phyloP scores from a whole-genome alignment of 2,797 vertebrate genomes.

The Phoebastria nigripes region DNA sequence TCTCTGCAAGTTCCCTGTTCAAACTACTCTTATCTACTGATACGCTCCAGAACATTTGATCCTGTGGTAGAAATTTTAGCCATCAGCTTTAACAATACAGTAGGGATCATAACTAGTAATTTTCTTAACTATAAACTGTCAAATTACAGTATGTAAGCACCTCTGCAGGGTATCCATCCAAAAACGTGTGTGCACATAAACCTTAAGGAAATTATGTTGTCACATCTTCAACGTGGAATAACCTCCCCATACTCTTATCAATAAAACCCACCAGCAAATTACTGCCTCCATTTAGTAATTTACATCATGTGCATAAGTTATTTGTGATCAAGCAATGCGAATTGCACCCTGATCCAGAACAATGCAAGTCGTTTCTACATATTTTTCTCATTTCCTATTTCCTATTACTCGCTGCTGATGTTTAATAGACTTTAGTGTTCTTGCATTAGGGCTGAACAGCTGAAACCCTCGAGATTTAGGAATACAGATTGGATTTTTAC shows the following conservation, averaged over 20 bases:
- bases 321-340: neutral
- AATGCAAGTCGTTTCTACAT: neutral
- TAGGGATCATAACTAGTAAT: neutral
- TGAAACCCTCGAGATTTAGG: constrained; percentile 9
- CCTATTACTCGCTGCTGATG: neutral
- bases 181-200: neutral
- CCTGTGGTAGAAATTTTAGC: neutral
- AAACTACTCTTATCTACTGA: neutral
- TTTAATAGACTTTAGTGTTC: neutral
- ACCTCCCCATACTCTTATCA: neutral
- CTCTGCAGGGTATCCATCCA: neutral
- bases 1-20: neutral
- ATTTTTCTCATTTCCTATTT: constrained; percentile 11
- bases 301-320: neutral
- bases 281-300: neutral
- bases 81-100: neutral
- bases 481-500: constrained; percentile 8
- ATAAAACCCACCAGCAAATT: neutral
- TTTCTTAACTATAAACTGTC: neutral
- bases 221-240: neutral
- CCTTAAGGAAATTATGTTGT: neutral
- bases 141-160: neutral
- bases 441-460: neutral
- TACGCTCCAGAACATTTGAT: neutral
- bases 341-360: neutral